Percentiles rank a stretch among this genome's conserved stretches.
These are phyloP conservation scores for Rhagoletis pomonella DNA, from an alignment of 1,140 invertebrate genomes.

Conservation along the genomic window DNA sequence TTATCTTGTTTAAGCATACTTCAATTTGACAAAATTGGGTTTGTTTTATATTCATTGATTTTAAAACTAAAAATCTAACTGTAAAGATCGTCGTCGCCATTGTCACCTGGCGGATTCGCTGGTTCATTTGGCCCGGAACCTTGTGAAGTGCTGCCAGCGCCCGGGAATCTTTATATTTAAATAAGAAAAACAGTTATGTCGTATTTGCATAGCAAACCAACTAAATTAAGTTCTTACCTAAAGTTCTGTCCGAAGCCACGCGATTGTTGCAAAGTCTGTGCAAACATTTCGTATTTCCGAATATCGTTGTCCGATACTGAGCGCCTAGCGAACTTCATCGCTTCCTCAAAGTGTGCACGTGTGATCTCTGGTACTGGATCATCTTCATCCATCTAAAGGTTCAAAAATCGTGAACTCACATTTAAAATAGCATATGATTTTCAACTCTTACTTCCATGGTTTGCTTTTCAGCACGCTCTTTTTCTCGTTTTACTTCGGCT, in stretches of 20 bases:
- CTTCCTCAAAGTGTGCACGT: slow-evolving; percentile 98
- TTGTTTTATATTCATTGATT: slow-evolving; percentile 56
- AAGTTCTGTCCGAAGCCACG: slow-evolving; percentile 99
- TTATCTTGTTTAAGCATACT: slow-evolving; percentile 46
- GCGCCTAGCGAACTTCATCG: slow-evolving; percentile 98
- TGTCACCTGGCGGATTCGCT: slow-evolving; percentile 87
- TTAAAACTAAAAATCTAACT: slow-evolving; percentile 81
- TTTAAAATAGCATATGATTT: neutral
- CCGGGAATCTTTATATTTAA: slow-evolving; percentile 75
- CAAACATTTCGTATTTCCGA: slow-evolving; percentile 99
- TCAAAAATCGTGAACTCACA: neutral
- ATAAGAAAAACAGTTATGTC: neutral
- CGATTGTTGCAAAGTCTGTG: slow-evolving; percentile 98
- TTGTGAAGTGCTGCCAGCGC: slow-evolving; percentile 78
- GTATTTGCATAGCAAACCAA: neutral
- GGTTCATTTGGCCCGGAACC: slow-evolving; percentile 84
- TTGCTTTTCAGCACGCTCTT: slow-evolving; percentile 87
- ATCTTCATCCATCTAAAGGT: slow-evolving; percentile 88
- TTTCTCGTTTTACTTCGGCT: slow-evolving; percentile 92
- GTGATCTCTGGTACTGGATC: slow-evolving; percentile 99
- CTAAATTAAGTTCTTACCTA: slow-evolving; percentile 70
- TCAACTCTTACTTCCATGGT: slow-evolving; percentile 88
- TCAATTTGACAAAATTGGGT: slow-evolving; percentile 52
- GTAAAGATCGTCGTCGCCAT: slow-evolving; percentile 95
- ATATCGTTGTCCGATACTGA: slow-evolving; percentile 99